Conservation (phyloP, 2,888 invertebrate species). For the Mimas tiliae region DNA sequence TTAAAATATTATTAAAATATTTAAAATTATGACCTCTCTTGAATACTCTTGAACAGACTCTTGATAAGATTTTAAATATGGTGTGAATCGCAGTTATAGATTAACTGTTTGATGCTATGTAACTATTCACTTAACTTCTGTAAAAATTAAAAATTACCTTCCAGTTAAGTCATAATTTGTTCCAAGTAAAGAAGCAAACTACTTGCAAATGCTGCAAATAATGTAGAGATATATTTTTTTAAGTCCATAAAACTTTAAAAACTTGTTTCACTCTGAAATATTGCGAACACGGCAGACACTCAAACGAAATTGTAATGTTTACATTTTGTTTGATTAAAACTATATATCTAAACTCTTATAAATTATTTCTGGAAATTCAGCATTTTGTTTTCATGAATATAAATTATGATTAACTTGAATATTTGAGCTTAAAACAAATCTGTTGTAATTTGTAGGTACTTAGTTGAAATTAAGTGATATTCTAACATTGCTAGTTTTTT, state of each 20-base stretch:
- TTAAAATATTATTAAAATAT: too few species aligned
- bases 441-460: not conserved
- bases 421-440: not conserved
- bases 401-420: not conserved
- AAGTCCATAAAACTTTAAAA: not conserved
- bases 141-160: not conserved
- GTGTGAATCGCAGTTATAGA: too few species aligned
- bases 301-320: slow-evolving; percentile 15
- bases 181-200: not conserved
- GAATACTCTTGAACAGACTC: too few species aligned
- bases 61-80: too few species aligned
- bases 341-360: not conserved
- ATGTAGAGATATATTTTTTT: not conserved
- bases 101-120: not conserved
- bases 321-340: slow-evolving; percentile 16
- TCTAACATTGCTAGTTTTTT: not conserved
- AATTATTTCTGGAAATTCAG: slow-evolving; percentile 10
- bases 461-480: not conserved
- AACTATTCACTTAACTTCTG: not conserved
- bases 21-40: too few species aligned
- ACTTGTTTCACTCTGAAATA: slow-evolving; percentile 1
- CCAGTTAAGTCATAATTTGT: not conserved
- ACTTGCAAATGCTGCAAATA: not conserved
- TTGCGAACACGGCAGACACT: not conserved
- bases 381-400: slow-evolving; percentile 15